A percentile compares a stretch with the other conserved stretches of the same genome.
phyloP scores from a whole-genome alignment of 1,140 invertebrate genomes.

The Zaprionus ghesquierei region DNA sequence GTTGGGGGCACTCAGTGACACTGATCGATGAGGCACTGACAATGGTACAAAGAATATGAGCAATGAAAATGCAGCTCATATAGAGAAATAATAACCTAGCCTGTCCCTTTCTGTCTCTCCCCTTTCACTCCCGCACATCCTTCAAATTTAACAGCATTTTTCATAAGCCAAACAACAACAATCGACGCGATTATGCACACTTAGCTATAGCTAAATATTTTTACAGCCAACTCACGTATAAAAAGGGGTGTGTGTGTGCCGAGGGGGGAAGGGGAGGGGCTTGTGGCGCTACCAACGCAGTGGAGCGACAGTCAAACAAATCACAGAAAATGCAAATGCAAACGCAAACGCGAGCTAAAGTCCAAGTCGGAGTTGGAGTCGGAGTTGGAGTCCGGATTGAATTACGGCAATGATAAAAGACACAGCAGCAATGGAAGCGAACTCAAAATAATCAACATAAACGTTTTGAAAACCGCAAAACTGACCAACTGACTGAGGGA shows the following conservation, averaged over 20 bases:
- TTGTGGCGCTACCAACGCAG: constrained; percentile 21
- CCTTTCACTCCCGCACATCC: neutral
- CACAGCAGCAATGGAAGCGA: neutral
- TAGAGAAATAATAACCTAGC: neutral
- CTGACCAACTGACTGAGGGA: constrained; percentile 19
- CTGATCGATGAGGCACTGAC: constrained; percentile 17
- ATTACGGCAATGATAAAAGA: constrained; percentile 25
- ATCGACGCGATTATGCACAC: constrained; percentile 6
- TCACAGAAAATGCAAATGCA: constrained; percentile 39
- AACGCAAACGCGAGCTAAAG: neutral
- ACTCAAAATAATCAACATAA: constrained; percentile 53
- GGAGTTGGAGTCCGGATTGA: constrained; percentile 20
- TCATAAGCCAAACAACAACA: constrained; percentile 10
- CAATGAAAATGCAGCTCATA: neutral
- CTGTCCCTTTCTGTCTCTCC: neutral
- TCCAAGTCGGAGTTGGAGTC: constrained; percentile 3
- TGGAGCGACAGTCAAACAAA: constrained; percentile 37
- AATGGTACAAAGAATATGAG: neutral
- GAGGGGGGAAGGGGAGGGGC: neutral
- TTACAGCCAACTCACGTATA: constrained; percentile 39
- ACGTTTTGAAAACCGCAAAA: constrained; percentile 51
- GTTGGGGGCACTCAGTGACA: neutral
- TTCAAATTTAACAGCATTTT: constrained; percentile 45
- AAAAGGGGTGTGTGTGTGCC: too few relatives aligned
- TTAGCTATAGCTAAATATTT: neutral